phyloP scores from a whole-genome alignment of 2,888 invertebrate species.

The Tetragonisca angustula region DNA sequence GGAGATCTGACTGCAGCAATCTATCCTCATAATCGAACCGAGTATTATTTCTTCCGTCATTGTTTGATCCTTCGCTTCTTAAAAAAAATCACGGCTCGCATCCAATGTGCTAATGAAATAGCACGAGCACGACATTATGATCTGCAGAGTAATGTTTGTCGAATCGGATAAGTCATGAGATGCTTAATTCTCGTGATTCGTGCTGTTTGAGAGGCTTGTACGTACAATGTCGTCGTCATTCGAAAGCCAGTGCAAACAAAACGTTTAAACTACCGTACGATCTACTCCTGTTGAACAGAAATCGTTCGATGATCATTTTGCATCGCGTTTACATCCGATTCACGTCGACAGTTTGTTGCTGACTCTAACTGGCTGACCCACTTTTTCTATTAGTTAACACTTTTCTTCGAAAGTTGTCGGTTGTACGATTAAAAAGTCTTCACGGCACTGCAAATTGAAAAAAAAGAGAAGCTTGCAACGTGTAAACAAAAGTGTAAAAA shows the following conservation, averaged over 20 bases:
- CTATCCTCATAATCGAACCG: background rate
- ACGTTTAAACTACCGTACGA: constrained; percentile 47
- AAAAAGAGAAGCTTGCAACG: constrained; percentile 3
- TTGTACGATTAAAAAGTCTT: background rate
- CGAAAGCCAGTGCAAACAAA: constrained; percentile 53
- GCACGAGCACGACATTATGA: background rate
- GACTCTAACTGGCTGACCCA: constrained; percentile 22
- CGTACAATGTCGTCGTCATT: constrained; percentile 25
- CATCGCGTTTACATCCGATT: constrained; percentile 1
- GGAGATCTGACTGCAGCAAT: background rate
- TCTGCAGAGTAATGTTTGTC: background rate
- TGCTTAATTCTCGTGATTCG: background rate
- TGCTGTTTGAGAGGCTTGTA: background rate
- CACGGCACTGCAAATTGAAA: background rate
- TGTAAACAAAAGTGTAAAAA: background rate
- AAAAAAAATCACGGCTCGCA: background rate
- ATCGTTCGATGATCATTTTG: constrained; percentile 12
- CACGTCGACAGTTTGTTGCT: background rate
- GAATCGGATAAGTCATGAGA: background rate
- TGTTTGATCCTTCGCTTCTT: background rate
- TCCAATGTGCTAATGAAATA: too few relatives aligned
- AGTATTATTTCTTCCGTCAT: background rate
- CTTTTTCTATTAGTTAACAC: constrained; percentile 33
- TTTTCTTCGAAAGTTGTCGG: constrained; percentile 29
- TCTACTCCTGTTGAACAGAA: constrained; percentile 34